Percentiles rank a stretch among this genome's conserved stretches.
These are phyloP conservation scores for Stercorarius parasiticus DNA, from an alignment of 2,113 vertebrate species.

Conservation along the genomic window DNA sequence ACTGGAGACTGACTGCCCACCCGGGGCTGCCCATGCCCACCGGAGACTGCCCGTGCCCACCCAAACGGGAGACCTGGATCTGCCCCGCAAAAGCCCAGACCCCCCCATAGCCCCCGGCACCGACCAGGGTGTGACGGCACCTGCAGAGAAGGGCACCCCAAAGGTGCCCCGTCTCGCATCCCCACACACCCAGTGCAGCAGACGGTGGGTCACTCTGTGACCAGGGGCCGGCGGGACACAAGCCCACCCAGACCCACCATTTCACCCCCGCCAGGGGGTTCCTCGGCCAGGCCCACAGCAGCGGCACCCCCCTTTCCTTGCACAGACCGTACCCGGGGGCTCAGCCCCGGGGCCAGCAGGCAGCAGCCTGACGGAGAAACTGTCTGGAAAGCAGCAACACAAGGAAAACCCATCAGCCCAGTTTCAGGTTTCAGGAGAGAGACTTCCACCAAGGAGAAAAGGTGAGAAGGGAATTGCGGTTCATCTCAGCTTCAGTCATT, in stretches of 20 bases:
- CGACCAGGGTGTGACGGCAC: fast-evolving
- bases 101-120: fast-evolving
- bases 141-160: not conserved
- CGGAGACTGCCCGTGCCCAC: not conserved
- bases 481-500: not conserved
- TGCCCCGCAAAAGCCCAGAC: not conserved
- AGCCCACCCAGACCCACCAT: not conserved
- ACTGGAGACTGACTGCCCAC: not conserved
- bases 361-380: not conserved
- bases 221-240: fast-evolving
- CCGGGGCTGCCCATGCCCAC: not conserved
- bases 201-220: fast-evolving
- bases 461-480: not conserved
- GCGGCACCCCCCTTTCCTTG: not conserved
- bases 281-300: fast-evolving
- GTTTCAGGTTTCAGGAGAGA: not conserved
- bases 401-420: not conserved
- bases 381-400: not conserved
- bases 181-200: fast-evolving
- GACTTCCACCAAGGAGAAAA: not conserved
- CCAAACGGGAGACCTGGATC: not conserved
- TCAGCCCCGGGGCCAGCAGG: too few relatives aligned
- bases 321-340: fast-evolving
- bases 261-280: not conserved
- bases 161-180: not conserved